Evolutionary conservation across 2,888 invertebrate species (phyloP).

Genomic region (Laspeyria flexula): DNA sequence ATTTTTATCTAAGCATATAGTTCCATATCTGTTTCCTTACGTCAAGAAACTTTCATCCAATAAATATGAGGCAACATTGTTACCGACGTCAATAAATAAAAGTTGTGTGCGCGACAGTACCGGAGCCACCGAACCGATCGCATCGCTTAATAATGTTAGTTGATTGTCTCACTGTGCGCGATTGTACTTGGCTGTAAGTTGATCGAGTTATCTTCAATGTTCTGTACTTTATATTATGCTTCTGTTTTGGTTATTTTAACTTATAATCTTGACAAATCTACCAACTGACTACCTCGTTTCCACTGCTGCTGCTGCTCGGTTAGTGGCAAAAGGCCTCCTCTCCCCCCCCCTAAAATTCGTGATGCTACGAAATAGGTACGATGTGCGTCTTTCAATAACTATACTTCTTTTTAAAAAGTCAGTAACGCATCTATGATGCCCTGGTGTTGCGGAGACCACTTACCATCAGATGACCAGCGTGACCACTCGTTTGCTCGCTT

Average conservation of each 20-base stretch:
- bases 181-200: constrained; percentile 18
- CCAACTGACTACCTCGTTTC: too few relatives aligned
- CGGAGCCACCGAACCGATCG: constrained; percentile 8
- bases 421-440: too few relatives aligned
- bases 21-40: not conserved
- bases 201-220: not conserved
- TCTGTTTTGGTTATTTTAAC: not conserved
- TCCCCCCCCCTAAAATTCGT: too few relatives aligned
- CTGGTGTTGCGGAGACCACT: too few relatives aligned
- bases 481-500: too few relatives aligned
- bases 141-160: constrained; percentile 37
- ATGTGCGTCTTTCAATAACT: too few relatives aligned
- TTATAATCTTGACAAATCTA: not conserved
- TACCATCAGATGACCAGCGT: too few relatives aligned
- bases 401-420: too few relatives aligned
- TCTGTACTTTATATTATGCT: not conserved
- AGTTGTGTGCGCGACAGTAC: constrained; percentile 14
- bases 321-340: too few relatives aligned
- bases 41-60: constrained; percentile 1
- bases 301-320: too few relatives aligned
- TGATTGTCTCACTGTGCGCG: constrained; percentile 38
- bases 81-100: not conserved
- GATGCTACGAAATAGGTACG: too few relatives aligned
- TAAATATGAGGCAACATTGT: not conserved
- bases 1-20: not conserved